A percentile compares a stretch with the other conserved stretches of the same genome.
Evolutionary conservation across 2,888 invertebrate genomes (phyloP).

Genomic region (Eristalis tenax): DNA sequence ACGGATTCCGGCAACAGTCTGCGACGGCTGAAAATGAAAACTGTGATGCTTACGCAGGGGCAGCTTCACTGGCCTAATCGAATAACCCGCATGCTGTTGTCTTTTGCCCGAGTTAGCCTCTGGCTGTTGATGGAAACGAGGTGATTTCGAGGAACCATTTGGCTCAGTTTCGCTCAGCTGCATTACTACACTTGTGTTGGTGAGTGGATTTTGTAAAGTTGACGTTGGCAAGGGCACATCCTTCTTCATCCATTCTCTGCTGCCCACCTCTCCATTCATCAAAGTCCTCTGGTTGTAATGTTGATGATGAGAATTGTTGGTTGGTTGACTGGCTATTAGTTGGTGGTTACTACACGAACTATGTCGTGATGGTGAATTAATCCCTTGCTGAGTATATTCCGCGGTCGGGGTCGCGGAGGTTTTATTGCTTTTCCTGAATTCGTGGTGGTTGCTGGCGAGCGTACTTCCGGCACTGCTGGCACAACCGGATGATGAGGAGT

Average conservation of each 20-base stretch:
- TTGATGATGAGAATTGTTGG: slow-evolving; percentile 62
- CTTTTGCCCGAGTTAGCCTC: slow-evolving; percentile 33
- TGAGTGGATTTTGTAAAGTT: slow-evolving; percentile 31
- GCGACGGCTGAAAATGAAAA: slow-evolving; percentile 80
- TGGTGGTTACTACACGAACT: slow-evolving; percentile 75
- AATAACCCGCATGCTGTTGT: slow-evolving; percentile 71
- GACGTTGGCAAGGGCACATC: background rate
- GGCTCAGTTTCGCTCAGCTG: too few species aligned
- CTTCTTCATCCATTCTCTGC: slow-evolving; percentile 37
- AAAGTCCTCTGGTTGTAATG: slow-evolving; percentile 62
- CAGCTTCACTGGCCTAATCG: slow-evolving; percentile 78
- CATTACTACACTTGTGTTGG: background rate
- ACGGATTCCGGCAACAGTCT: slow-evolving; percentile 78
- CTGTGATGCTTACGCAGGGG: slow-evolving; percentile 81
- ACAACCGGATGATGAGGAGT: slow-evolving; percentile 73
- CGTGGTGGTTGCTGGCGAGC: slow-evolving; percentile 69
- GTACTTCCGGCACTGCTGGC: slow-evolving; percentile 69
- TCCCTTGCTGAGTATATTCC: slow-evolving; percentile 73
- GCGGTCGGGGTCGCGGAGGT: slow-evolving; percentile 67
- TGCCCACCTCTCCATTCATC: slow-evolving; percentile 62
- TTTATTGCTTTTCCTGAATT: slow-evolving; percentile 61
- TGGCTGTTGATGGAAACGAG: slow-evolving; percentile 67
- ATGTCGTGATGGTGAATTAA: slow-evolving; percentile 73
- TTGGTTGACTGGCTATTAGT: slow-evolving; percentile 74
- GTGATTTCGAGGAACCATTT: slow-evolving; percentile 29